Conservation (phyloP, 1,140 invertebrate species). For the Lepidostoma basale region DNA sequence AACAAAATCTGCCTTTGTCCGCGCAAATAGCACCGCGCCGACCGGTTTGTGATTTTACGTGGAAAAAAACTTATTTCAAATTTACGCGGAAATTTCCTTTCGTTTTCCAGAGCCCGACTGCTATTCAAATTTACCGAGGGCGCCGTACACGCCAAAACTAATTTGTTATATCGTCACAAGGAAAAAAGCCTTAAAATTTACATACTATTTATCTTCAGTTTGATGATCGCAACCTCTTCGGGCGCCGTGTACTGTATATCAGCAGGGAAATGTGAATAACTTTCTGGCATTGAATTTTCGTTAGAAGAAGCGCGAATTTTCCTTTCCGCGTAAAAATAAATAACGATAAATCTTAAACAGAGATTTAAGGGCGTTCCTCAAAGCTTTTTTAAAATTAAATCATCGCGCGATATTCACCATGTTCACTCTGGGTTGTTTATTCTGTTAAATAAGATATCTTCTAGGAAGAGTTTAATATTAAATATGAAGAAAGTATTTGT, state of each 20-base stretch:
- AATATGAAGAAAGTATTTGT: too few species aligned
- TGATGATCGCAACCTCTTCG: constrained; percentile 23
- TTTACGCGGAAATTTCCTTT: constrained; percentile 26
- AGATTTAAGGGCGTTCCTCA: neutral
- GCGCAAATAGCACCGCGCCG: neutral
- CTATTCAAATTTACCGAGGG: constrained; percentile 23
- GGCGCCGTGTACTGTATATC: neutral
- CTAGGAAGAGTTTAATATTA: too few species aligned
- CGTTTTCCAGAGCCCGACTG: constrained; percentile 15
- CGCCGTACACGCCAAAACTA: constrained; percentile 30
- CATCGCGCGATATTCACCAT: too few species aligned
- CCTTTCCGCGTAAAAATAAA: neutral
- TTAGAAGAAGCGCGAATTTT: neutral
- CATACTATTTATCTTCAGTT: constrained; percentile 44
- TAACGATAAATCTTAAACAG: neutral
- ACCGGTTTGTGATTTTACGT: constrained; percentile 13
- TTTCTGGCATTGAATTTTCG: neutral
- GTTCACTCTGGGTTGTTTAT: too few species aligned
- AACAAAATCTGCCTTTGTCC: constrained; percentile 5
- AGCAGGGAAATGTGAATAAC: neutral
- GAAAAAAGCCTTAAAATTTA: constrained; percentile 40
- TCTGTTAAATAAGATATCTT: too few species aligned
- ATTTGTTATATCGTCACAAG: constrained; percentile 40
- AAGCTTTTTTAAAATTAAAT: too few species aligned
- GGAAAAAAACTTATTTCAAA: constrained; percentile 17